A percentile compares a stretch with the other conserved stretches of the same genome.
phyloP scores from a whole-genome alignment of 2,113 vertebrate genomes.

The Chitala chitala region DNA sequence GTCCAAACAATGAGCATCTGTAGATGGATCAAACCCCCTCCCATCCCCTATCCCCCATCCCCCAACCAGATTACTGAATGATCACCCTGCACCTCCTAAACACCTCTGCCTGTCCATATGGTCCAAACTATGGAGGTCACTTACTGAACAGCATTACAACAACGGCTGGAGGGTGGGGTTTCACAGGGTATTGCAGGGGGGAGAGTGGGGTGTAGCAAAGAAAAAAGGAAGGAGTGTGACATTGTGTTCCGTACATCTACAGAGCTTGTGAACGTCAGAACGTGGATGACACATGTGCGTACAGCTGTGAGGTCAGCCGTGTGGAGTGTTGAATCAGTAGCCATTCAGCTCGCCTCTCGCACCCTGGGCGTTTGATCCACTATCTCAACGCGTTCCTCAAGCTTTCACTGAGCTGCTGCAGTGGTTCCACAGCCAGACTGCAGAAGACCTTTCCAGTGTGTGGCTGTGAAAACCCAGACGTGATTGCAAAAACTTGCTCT shows the following conservation, averaged over 20 bases:
- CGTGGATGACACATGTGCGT: not conserved
- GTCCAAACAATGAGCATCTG: slow-evolving; percentile 2
- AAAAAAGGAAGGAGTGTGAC: not conserved
- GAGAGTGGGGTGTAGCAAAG: not conserved
- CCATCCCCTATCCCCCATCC: slow-evolving; percentile 7
- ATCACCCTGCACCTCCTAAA: slow-evolving; percentile 25
- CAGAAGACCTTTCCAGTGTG: not conserved
- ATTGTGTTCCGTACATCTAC: not conserved
- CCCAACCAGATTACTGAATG: slow-evolving; percentile 44
- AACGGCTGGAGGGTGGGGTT: slow-evolving; percentile 24
- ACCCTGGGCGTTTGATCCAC: not conserved
- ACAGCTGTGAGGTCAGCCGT: not conserved
- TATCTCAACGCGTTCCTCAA: not conserved
- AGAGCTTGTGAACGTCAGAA: not conserved
- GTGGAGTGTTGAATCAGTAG: not conserved
- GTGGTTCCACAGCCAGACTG: not conserved
- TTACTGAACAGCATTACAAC: slow-evolving; percentile 31
- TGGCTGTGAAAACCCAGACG: not conserved
- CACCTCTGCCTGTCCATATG: slow-evolving; percentile 49
- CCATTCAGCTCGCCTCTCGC: not conserved
- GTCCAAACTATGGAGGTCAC: slow-evolving; percentile 52
- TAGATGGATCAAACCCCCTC: slow-evolving; percentile 23
- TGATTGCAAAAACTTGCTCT: not conserved
- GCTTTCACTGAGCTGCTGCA: not conserved
- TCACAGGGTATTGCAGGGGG: slow-evolving; percentile 7